Conservation (phyloP, 2,113 vertebrate genomes). For the Ondatra zibethicus region DNA sequence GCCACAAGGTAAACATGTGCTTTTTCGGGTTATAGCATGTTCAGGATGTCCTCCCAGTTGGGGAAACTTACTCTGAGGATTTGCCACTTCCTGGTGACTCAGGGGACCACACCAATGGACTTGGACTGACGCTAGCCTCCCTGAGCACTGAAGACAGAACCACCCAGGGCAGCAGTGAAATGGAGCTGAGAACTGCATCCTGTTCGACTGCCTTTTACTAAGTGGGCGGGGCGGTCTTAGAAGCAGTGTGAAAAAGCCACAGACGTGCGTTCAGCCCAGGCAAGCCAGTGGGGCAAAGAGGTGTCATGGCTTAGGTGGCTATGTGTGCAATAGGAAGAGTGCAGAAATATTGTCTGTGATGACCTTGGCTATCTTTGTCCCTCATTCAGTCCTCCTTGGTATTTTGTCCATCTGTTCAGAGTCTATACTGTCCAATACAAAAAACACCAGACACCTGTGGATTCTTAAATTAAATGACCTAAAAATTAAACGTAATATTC, state of each 20-base stretch:
- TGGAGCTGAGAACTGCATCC: rapidly evolving
- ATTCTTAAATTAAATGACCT: not conserved
- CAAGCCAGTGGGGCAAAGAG: not conserved
- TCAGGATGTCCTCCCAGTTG: conserved; percentile 26
- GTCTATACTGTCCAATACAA: rapidly evolving
- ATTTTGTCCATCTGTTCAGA: not conserved
- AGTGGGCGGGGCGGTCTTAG: not conserved
- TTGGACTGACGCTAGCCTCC: not conserved
- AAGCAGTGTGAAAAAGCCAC: not conserved
- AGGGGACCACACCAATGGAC: conserved; percentile 25
- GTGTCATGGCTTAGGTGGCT: too few relatives aligned
- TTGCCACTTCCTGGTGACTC: conserved; percentile 66
- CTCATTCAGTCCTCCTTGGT: rapidly evolving
- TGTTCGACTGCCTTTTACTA: not conserved
- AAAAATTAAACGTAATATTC: not conserved
- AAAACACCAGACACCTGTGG: not conserved
- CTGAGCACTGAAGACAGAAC: not conserved
- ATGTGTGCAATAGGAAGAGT: not conserved
- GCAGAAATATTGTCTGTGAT: not conserved
- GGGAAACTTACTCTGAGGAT: not conserved
- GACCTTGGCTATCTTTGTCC: not conserved
- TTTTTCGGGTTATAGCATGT: conserved; percentile 35
- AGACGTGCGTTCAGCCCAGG: too few relatives aligned
- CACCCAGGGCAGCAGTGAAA: not conserved
- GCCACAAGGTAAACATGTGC: not conserved